Evolutionary conservation across 2,113 vertebrate genomes (phyloP), one percentile per base, ranked within the genome.

Genomic region (Lethenteron reissneri): DNA sequence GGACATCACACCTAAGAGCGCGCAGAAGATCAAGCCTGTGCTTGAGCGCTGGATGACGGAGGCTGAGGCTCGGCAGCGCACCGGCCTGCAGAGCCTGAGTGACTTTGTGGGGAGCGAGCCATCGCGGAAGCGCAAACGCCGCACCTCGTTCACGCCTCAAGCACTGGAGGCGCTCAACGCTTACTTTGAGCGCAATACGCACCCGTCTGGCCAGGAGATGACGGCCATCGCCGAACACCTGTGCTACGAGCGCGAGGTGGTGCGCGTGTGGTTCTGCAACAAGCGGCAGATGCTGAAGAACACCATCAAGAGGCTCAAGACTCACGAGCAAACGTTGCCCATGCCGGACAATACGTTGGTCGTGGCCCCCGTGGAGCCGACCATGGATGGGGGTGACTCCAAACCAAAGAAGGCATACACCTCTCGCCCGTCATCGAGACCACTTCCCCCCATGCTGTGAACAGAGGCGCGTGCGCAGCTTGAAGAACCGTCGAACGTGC

Each of bases 1-100:
- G 92, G 92, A 97, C 90, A 99, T 97, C 94, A 99, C 94, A 81
- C 92, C 94, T 89, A 97, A 99, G 96, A 99, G 94, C 85, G 94
- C 94, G 86, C 92, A 99, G 92, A 99, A 99, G 94, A 97, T 99
- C 83, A 99, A 99, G 87, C 94, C 94, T 76, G 94, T 99, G 88
- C 92, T 99, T 91, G 94, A 99, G 86, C 90, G 92, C 84, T 99
- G 94, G 94, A 97, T 99, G 92, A 91, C 92, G 79, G 94, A 99
- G 92, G 94, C 94, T 83, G 94, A 99, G 83, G 91, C 92, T 89
- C 92, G 94, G 87, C 92, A 99, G 83, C 87, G 92, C 80, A 94
- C 92, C 83, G 94, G 92, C 81, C 88, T 96, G 92, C 94, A 99
- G 92, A 99, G 97, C 85, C 92, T 99, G 80, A 99, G 89, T 77